These are phyloP conservation scores for Dermochelys coriacea DNA, from an alignment of 2,797 vertebrate species.

Conservation along the genomic window DNA sequence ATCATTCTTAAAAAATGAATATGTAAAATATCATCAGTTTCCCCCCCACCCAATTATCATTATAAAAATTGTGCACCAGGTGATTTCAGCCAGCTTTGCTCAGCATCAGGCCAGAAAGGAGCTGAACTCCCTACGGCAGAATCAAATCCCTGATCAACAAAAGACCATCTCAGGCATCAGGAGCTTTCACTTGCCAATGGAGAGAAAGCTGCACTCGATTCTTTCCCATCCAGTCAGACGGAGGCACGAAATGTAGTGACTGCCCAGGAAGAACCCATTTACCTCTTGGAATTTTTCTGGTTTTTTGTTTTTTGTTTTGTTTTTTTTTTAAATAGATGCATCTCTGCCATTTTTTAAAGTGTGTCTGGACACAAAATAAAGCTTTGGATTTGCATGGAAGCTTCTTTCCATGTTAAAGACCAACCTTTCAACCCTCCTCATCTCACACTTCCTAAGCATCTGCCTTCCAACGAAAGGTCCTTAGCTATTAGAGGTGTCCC, in stretches of 20 bases:
- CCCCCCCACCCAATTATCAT: background rate
- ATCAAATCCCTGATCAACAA: background rate
- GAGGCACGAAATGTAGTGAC: background rate
- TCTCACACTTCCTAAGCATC: conserved; percentile 7
- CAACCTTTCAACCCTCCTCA: conserved; percentile 23
- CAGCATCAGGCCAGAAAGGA: background rate
- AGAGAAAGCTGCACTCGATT: background rate
- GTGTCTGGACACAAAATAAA: conserved; percentile 72
- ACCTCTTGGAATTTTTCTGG: background rate
- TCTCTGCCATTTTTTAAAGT: conserved; percentile 43
- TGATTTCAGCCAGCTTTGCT: background rate
- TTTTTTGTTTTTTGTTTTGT: background rate
- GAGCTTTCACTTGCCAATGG: background rate
- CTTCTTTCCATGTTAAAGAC: conserved; percentile 55
- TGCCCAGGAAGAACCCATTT: conserved; percentile 19
- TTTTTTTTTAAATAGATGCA: conserved; percentile 49
- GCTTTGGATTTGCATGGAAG: conserved; percentile 75
- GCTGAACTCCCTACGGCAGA: background rate
- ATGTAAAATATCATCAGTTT: background rate
- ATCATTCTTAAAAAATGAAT: background rate
- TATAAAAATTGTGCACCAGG: accelerated
- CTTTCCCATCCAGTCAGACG: background rate
- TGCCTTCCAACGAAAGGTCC: conserved; percentile 58
- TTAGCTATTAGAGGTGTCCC: conserved; percentile 43
- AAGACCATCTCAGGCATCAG: accelerated